Evolutionary conservation across 2,113 vertebrate genomes (phyloP).

Genomic region (Cyanistes caeruleus): DNA sequence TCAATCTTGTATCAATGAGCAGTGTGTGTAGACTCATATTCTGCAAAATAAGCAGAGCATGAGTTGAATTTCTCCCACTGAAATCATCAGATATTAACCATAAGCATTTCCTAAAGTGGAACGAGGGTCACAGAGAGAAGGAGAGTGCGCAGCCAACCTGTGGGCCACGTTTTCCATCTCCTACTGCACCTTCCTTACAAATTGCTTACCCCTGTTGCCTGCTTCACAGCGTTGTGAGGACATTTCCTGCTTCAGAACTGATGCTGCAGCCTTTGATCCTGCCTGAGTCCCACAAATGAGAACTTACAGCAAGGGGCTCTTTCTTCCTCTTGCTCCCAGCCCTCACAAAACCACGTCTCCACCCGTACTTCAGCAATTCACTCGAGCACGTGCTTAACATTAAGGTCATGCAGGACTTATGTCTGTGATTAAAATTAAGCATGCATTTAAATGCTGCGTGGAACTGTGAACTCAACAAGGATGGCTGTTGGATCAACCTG

Average conservation of each 20-base stretch:
- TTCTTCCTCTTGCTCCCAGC: not conserved
- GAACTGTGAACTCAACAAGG: conserved; percentile 3
- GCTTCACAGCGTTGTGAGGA: not conserved
- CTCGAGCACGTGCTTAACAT: not conserved
- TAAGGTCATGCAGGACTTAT: conserved; percentile 38
- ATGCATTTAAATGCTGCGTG: conserved; percentile 23
- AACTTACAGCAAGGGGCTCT: not conserved
- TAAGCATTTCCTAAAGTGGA: not conserved
- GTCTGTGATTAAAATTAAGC: conserved; percentile 54
- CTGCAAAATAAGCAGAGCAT: not conserved
- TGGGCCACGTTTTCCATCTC: not conserved
- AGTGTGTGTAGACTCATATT: not conserved
- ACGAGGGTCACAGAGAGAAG: not conserved
- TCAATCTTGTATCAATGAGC: not conserved
- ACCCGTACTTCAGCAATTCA: not conserved
- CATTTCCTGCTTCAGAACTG: not conserved
- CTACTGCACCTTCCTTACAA: not conserved
- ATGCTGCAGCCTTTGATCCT: not conserved
- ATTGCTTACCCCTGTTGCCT: not conserved
- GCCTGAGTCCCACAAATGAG: not conserved
- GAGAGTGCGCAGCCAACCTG: not conserved
- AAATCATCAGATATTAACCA: not conserved
- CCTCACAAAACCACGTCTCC: not conserved
- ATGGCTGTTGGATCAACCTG: conserved; percentile 48
- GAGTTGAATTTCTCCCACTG: not conserved